Evolutionary conservation across 2,888 invertebrate species (phyloP), one percentile per base, ranked within the genome.

Genomic region (Yponomeuta plumbellus): DNA sequence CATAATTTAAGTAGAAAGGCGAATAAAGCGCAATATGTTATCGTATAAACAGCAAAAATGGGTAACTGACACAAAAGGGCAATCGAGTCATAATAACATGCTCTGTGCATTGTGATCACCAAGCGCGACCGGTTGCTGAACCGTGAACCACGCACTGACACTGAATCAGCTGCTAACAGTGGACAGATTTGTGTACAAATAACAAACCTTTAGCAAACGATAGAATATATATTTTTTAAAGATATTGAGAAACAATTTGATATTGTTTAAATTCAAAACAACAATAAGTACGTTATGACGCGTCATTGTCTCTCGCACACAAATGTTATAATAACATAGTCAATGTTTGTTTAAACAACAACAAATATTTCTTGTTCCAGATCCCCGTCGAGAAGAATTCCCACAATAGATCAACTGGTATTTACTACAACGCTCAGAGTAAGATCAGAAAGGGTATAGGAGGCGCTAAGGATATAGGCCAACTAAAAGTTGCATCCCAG

Each of bases 321-420:
- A 34, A 34, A 34, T 34, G 4, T 34, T 34, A 8, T 34, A 34
- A 34, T 10, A 34, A 34, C 34, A 10, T 34, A 34, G 1, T 34
- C 34, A 34, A 8, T 34, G 34, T 5, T 34, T 6, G 8, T 34
- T 34, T 34, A 34, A 34, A 34, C 34, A 34, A 34, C 34, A 34
- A 34, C n/a, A 62, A 61, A 56, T 59, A 21, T 61, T 67, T 67
- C 65, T 70, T 61, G 23, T 68, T 88, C 70, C 88, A 90, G 90
- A 89, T 90, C 68, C 90, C 90, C 66, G 81, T 88, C 73, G 90
- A 89, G 73, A 84, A 84, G 79, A 86, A 87, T 85, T 86, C 82
- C 73, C 88, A 88, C 74, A 79, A 85, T 64, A 76, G 86, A 75
- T 75, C 86, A 66, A 80, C 85, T 72, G 85, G 83, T 66, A 78